Conservation (phyloP, 2,888 invertebrate species). For the Chironomus riparius region DNA sequence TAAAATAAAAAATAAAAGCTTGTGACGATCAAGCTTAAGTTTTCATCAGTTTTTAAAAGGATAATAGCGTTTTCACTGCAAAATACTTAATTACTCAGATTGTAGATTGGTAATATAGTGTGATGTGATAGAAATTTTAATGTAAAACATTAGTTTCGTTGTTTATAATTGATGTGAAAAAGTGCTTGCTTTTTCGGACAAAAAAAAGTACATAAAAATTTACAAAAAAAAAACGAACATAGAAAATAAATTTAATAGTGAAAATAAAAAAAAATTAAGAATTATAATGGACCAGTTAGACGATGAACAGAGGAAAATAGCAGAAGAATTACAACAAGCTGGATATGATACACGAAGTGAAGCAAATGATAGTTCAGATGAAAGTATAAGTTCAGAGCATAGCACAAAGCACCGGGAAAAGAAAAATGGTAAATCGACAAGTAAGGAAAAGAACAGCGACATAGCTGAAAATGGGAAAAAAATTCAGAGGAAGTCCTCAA, state of each 20-base stretch:
- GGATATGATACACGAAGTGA: conserved; percentile 82
- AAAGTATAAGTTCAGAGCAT: conserved; percentile 45
- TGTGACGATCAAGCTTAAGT: too few relatives aligned
- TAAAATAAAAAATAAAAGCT: too few relatives aligned
- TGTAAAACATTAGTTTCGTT: neutral
- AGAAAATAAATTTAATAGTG: neutral
- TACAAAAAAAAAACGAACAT: neutral
- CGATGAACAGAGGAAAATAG: conserved; percentile 43
- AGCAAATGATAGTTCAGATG: conserved; percentile 75
- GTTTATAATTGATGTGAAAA: neutral
- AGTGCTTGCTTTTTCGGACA: neutral
- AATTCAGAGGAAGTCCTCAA: conserved; percentile 29
- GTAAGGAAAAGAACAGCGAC: conserved; percentile 34
- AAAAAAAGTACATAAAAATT: neutral
- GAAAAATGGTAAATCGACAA: conserved; percentile 32
- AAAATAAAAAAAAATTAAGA: neutral
- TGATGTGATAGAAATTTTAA: neutral
- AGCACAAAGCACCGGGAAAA: conserved; percentile 13
- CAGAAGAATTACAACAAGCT: conserved; percentile 68
- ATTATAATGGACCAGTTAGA: conserved; percentile 19
- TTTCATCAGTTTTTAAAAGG: too few relatives aligned
- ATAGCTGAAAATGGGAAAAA: conserved; percentile 34
- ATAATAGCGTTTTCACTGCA: neutral
- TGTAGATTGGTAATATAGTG: neutral
- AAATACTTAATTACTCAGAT: neutral